phyloP scores from a whole-genome alignment of 2,113 vertebrate species.

The Elephantulus edwardii region DNA sequence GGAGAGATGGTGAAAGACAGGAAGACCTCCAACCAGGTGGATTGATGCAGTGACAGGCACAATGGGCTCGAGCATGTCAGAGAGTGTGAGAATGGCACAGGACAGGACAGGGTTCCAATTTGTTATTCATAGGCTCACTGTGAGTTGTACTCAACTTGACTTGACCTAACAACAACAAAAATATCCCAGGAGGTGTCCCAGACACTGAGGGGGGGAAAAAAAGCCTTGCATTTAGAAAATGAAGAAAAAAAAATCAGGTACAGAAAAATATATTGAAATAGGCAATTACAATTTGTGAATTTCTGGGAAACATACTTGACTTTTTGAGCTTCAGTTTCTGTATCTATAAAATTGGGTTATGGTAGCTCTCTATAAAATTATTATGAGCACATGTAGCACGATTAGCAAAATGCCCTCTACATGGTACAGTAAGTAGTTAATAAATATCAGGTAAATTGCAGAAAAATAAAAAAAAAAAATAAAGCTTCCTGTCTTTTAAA shows the following conservation, averaged over 20 bases:
- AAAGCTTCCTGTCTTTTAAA: not conserved
- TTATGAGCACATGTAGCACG: not conserved
- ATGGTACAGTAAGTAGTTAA: not conserved
- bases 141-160: no score
- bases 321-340: not conserved
- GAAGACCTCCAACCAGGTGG: no score
- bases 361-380: not conserved
- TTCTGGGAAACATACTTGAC: not conserved
- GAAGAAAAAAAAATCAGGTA: not conserved
- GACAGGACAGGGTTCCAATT: no score
- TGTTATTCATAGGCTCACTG: no score
- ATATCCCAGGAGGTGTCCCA: not conserved
- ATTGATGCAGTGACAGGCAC: no score
- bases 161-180: no score
- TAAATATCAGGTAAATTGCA: not conserved
- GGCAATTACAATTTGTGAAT: not conserved
- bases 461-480: no score
- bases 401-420: not conserved
- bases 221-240: not conserved
- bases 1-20: no score
- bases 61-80: no score
- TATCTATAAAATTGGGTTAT: not conserved
- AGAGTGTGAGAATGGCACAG: no score
- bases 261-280: not conserved
- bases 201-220: not conserved